phyloP scores from a whole-genome alignment of 2,797 vertebrate species.

The Staurois parvus region DNA sequence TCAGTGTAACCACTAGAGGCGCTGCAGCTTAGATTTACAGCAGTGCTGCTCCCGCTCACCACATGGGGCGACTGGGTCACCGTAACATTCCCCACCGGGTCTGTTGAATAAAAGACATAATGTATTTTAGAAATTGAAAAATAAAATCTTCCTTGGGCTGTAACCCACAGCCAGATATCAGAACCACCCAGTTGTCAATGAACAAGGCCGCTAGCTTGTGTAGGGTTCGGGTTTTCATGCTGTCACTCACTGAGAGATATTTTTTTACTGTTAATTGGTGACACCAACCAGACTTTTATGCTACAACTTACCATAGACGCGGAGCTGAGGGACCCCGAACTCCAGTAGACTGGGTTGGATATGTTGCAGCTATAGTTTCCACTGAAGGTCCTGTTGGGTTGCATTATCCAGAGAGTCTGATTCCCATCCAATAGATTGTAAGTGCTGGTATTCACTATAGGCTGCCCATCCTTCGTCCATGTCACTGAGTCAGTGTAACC shows the following conservation, averaged over 20 bases:
- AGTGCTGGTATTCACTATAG: not conserved
- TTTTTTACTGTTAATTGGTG: too few relatives aligned
- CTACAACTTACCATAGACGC: not conserved
- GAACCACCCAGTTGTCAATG: too few relatives aligned
- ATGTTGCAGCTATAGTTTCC: too few relatives aligned
- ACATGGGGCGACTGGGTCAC: slow-evolving; percentile 49
- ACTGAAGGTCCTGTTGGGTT: slow-evolving; percentile 68
- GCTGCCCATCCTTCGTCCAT: too few relatives aligned
- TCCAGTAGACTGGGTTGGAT: not conserved
- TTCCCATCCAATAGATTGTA: slow-evolving; percentile 64
- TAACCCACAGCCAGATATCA: too few relatives aligned
- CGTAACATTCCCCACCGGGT: slow-evolving; percentile 66
- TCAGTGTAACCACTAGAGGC: slow-evolving; percentile 64
- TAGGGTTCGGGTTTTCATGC: too few relatives aligned
- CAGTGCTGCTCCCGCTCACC: slow-evolving; percentile 65
- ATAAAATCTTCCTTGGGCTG: too few relatives aligned
- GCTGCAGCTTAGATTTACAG: slow-evolving; percentile 72
- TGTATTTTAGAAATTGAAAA: not conserved
- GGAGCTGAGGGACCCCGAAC: not conserved
- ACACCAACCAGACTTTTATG: not conserved
- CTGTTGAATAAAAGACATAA: slow-evolving; percentile 64
- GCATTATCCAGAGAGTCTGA: slow-evolving; percentile 64
- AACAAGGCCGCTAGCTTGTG: too few relatives aligned
- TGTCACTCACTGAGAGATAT: too few relatives aligned
- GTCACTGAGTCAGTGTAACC: too few relatives aligned